Evolutionary conservation across 2,113 vertebrate species (phyloP), one percentile per base, ranked within the genome.

Genomic region (Ovis canadensis): DNA sequence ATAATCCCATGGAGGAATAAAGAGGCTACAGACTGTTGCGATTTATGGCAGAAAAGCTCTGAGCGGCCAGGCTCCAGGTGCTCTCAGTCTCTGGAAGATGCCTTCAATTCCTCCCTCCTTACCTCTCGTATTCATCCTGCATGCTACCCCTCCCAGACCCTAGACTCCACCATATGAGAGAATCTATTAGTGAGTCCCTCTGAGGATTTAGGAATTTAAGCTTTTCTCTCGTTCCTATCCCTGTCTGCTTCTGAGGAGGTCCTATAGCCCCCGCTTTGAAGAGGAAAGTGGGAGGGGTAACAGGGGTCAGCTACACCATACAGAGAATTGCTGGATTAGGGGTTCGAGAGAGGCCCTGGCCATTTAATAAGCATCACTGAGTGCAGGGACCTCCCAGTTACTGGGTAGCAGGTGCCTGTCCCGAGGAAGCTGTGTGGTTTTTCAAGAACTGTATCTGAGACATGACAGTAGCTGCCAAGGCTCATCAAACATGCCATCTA

Each of bases 401-500:
- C 92, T 87, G 74, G 29, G 36, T 92, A 82, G 55, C 85, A 33
- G 9, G 29, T 97, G 78, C 82, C 43, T 31, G 84, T 92, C 62
- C 77, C 0, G 1, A 90, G 88, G 71, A 96, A 94, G 80, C 92
- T 0, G 0, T 0, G 3, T 85, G 87, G 59, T 95, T 97, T 95
- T 80, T 97, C 54, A 88, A 92, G 81, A 97, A 88, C 74, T 94
- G 23, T 96, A 85, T 92, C 64, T 94, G 94, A 97, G 89, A 97
- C 0, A 3, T 98, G 93, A 96, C 85, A 95, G 84, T 55, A 64
- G 88, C 96, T 97, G 95, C 90, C 98, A 98, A 94, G 95, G 59
- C 52, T 97, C 90, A 97, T 97, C 89, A 97, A 90, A 97, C 48
- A 85, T 82, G 93, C 85, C 85, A 97, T 96, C 74, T 97, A 98